Evolutionary conservation across 1,140 invertebrate genomes (phyloP).

Genomic region (Zelostemma sp.): DNA sequence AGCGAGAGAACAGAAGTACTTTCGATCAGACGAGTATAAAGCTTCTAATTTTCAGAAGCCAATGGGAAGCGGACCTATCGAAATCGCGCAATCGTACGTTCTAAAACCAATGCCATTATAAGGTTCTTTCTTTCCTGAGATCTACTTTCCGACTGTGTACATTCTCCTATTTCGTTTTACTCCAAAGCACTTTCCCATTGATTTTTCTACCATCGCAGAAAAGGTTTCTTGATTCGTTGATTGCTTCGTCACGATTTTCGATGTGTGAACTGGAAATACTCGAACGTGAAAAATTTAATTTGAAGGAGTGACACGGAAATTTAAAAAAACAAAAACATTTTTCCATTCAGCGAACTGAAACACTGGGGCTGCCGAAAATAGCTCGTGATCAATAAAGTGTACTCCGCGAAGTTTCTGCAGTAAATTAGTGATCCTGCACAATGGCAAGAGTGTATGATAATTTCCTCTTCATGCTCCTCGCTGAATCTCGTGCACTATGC

Average conservation of each 20-base stretch:
- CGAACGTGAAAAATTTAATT: not conserved
- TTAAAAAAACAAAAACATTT: no score
- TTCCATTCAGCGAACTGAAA: no score
- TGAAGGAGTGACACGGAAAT: no score
- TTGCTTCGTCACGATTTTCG: not conserved
- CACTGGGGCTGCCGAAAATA: conserved; percentile 19
- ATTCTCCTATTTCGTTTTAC: conserved; percentile 19
- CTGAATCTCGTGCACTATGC: conserved; percentile 36
- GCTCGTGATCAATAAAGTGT: conserved; percentile 27
- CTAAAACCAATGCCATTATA: conserved; percentile 25
- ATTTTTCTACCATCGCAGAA: conserved; percentile 8
- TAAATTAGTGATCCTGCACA: conserved; percentile 37
- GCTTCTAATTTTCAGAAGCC: conserved; percentile 16
- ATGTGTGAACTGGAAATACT: not conserved
- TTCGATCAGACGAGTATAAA: conserved; percentile 17
- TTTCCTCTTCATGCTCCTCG: conserved; percentile 40
- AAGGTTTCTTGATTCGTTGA: not conserved
- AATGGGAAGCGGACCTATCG: conserved; percentile 10
- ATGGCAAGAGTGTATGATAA: conserved; percentile 37
- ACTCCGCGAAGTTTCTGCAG: conserved; percentile 20
- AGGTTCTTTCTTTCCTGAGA: conserved; percentile 6
- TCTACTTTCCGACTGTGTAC: conserved; percentile 13
- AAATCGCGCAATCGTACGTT: conserved; percentile 6
- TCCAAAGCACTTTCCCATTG: conserved; percentile 13
- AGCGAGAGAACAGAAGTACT: conserved; percentile 13